These are phyloP conservation scores for Gastrophysa polygoni DNA, from an alignment of 2,888 invertebrate species.

Conservation along the genomic window DNA sequence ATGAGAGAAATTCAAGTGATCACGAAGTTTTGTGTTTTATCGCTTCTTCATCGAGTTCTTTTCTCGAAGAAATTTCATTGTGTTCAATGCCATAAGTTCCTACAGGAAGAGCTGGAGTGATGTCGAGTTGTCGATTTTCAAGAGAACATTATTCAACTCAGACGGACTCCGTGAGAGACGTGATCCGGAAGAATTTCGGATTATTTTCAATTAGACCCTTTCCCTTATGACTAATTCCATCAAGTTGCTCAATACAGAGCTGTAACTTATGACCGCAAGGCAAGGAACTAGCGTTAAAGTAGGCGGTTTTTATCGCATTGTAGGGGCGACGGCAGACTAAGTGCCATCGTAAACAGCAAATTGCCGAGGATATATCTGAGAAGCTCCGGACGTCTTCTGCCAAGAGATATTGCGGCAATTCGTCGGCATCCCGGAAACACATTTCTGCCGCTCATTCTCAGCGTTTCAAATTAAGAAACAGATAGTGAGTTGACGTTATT, in stretches of 20 bases:
- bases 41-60: too few relatives aligned
- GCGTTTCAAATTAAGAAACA: conserved; percentile 17
- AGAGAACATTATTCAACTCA: not conserved
- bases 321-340: conserved; percentile 40
- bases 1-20: too few relatives aligned
- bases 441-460: conserved; percentile 9
- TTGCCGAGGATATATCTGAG: conserved; percentile 54
- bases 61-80: too few relatives aligned
- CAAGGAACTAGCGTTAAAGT: conserved; percentile 11
- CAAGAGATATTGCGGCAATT: conserved; percentile 52
- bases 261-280: conserved; percentile 4
- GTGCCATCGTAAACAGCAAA: conserved; percentile 55
- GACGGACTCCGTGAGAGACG: not conserved
- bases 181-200: not conserved
- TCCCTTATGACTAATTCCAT: conserved; percentile 1
- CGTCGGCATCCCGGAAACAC: conserved; percentile 36
- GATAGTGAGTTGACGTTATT: conserved; percentile 23
- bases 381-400: conserved; percentile 45
- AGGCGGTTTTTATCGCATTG: conserved; percentile 26
- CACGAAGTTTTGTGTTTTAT: too few relatives aligned
- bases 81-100: too few relatives aligned
- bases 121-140: too few relatives aligned
- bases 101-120: too few relatives aligned
- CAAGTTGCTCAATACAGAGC: conserved; percentile 9
- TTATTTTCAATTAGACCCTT: not conserved